Evolutionary conservation across 2,113 vertebrate species (phyloP).

Genomic region (Benitochromis conjunctus): DNA sequence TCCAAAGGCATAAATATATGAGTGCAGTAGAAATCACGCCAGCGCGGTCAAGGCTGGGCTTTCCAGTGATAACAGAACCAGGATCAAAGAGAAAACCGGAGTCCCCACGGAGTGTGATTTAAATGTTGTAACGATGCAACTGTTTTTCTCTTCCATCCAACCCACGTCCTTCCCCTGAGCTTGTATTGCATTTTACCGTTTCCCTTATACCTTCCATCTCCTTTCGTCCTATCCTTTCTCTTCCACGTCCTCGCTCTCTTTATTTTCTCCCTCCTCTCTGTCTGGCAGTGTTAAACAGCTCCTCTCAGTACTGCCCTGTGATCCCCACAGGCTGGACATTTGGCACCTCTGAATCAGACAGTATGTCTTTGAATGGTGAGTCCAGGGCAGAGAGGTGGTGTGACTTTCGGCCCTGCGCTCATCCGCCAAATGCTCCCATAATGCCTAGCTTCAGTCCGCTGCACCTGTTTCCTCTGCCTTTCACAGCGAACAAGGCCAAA

Average conservation of each 20-base stretch:
- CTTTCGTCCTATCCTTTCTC: not conserved
- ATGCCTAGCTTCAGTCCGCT: not conserved
- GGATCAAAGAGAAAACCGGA: slow-evolving; percentile 29
- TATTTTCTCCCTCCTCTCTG: not conserved
- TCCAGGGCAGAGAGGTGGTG: not conserved
- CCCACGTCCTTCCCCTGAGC: not conserved
- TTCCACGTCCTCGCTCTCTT: not conserved
- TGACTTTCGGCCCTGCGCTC: not conserved
- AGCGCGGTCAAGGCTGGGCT: slow-evolving; percentile 11
- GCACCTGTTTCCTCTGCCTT: slow-evolving; percentile 19
- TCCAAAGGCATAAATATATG: slow-evolving; percentile 1
- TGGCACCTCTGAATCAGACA: slow-evolving; percentile 52
- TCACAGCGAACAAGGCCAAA: not conserved
- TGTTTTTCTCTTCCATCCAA: not conserved
- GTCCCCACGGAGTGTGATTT: not conserved
- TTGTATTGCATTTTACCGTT: not conserved
- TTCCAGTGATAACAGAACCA: not conserved
- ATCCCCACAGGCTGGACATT: slow-evolving; percentile 29
- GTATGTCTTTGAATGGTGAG: slow-evolving; percentile 2
- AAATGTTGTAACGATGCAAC: not conserved
- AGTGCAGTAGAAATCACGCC: not conserved
- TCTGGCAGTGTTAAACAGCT: not conserved
- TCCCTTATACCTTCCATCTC: not conserved
- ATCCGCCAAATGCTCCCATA: slow-evolving; percentile 28
- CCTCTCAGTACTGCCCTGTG: not conserved